Conservation (phyloP, 2,113 vertebrate genomes). For the Terrapene triunguis region DNA sequence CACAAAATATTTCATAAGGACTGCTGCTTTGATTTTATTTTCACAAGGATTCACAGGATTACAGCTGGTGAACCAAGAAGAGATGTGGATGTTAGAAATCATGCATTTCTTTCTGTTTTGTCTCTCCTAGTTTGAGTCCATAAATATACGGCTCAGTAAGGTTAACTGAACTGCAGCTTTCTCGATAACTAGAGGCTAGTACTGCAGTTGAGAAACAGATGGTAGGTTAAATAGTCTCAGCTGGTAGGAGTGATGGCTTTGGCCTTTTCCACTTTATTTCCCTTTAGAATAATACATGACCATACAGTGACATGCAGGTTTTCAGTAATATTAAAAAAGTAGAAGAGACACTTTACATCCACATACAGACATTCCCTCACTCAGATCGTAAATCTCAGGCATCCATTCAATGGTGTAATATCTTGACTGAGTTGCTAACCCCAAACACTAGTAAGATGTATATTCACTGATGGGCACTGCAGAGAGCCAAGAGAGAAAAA, state of each 20-base stretch:
- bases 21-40: background rate
- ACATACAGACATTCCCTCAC: background rate
- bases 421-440: background rate
- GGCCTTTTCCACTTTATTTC: conserved; percentile 40
- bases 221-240: conserved; percentile 69
- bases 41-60: background rate
- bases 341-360: background rate
- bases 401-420: background rate
- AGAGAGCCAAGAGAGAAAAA: accelerated
- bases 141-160: background rate
- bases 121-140: background rate
- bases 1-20: background rate
- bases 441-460: background rate
- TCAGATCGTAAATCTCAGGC: background rate
- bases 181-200: conserved; percentile 26
- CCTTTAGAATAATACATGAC: conserved; percentile 11
- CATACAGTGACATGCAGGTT: conserved; percentile 9
- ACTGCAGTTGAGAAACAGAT: conserved; percentile 45
- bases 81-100: conserved; percentile 11
- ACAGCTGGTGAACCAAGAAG: background rate
- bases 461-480: background rate
- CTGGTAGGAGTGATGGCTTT: conserved; percentile 54
- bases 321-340: conserved; percentile 23
- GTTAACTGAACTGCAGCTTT: conserved; percentile 41
- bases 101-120: background rate